Percentiles rank a stretch among this genome's conserved stretches.
Evolutionary conservation across 1,140 invertebrate species (phyloP).

Genomic region (Meloidogyne floridensis): DNA sequence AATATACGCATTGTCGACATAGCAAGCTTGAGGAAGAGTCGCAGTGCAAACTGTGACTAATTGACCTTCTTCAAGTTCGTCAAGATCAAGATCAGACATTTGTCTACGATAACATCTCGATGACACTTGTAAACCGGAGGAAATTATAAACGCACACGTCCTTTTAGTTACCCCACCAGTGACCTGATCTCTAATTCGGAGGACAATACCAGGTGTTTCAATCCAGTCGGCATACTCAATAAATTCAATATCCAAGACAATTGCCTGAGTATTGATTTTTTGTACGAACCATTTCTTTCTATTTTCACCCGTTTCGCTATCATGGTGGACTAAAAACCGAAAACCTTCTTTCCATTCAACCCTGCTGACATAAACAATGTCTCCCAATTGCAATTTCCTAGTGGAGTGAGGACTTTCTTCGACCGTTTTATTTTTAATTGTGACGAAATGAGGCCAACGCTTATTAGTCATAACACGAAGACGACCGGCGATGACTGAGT

Average conservation of each 20-base stretch:
- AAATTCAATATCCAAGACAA: not conserved
- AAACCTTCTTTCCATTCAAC: constrained; percentile 9
- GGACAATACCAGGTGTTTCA: not conserved
- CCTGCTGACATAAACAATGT: not conserved
- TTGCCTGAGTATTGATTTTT: constrained; percentile 1
- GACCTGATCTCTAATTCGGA: not conserved
- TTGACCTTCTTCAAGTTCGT: not conserved
- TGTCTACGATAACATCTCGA: not conserved
- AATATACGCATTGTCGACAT: not conserved
- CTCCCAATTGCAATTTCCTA: not conserved
- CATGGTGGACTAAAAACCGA: not conserved
- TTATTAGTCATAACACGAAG: not conserved
- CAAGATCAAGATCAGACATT: not conserved
- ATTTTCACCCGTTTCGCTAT: constrained; percentile 3
- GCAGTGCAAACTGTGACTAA: not conserved
- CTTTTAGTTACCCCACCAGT: not conserved
- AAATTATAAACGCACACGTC: not conserved
- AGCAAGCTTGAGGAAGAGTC: not conserved
- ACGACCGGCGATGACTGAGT: not conserved
- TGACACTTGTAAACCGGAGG: not conserved
- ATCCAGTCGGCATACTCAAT: constrained; percentile 1
- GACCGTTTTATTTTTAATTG: not conserved
- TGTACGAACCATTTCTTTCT: constrained; percentile 2
- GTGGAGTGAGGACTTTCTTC: not conserved
- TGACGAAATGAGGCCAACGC: not conserved